These are phyloP conservation scores for Solen grandis DNA, from an alignment of 1,140 invertebrate genomes.

Conservation along the genomic window DNA sequence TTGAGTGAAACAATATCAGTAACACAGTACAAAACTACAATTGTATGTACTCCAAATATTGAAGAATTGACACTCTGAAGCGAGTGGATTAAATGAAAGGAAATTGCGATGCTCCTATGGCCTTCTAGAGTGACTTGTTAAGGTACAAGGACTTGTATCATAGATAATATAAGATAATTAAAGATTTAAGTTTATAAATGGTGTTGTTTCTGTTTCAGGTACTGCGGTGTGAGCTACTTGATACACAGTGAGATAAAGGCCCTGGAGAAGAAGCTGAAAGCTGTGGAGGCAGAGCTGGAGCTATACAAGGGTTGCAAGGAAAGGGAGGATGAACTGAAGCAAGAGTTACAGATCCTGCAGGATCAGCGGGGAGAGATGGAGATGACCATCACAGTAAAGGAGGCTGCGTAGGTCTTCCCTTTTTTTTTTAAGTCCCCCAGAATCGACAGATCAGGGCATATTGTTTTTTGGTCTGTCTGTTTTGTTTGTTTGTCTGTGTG, in stretches of 20 bases:
- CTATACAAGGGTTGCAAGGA: conserved; percentile 63
- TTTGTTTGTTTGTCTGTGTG: no score
- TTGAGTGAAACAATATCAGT: no score
- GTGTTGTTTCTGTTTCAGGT: conserved; percentile 67
- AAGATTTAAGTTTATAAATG: no score
- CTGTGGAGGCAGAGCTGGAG: conserved; percentile 69
- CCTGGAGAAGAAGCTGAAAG: conserved; percentile 74
- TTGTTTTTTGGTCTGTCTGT: no score
- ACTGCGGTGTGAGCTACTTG: conserved; percentile 80
- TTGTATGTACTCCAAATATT: no score
- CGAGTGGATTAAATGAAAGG: no score
- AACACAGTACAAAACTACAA: no score
- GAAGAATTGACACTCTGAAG: no score
- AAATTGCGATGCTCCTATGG: no score
- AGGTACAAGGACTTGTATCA: no score
- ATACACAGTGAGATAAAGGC: conserved; percentile 80
- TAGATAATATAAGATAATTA: no score
- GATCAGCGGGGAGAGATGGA: conserved; percentile 55
- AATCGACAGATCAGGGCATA: background rate
- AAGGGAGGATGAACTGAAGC: conserved; percentile 65
- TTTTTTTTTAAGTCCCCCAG: background rate
- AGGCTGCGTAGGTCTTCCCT: conserved; percentile 54
- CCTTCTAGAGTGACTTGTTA: no score
- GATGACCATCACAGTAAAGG: conserved; percentile 57
- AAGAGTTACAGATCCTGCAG: conserved; percentile 57